Conservation (phyloP, 1,140 invertebrate species). For the Chrysoperla carnea region DNA sequence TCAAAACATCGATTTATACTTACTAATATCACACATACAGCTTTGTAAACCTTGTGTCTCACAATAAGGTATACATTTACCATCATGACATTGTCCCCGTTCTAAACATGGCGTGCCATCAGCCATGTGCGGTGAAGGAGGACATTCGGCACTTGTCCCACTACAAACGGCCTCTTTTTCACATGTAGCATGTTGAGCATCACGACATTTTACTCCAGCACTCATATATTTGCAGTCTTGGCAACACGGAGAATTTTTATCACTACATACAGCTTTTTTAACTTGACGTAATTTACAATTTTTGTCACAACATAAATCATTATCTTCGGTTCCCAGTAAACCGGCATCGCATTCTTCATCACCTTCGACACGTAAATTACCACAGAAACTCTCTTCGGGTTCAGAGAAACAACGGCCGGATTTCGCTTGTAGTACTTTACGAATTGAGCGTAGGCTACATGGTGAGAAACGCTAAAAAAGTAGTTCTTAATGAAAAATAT, state of each 20-base stretch:
- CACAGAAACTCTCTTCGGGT: conserved; percentile 87
- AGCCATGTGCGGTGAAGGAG: conserved; percentile 66
- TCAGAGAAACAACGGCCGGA: conserved; percentile 83
- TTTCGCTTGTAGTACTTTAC: conserved; percentile 83
- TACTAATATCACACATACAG: conserved; percentile 89
- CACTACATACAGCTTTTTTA: conserved; percentile 69
- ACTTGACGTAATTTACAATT: conserved; percentile 70
- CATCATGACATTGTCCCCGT: conserved; percentile 66
- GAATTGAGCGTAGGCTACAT: conserved; percentile 80
- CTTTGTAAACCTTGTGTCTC: conserved; percentile 81
- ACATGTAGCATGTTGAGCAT: conserved; percentile 75
- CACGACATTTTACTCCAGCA: conserved; percentile 62
- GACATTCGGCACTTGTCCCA: conserved; percentile 50
- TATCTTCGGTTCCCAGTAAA: conserved; percentile 78
- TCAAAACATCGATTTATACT: conserved; percentile 13
- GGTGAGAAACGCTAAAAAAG: conserved; percentile 72
- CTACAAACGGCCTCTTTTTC: conserved; percentile 72
- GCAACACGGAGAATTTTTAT: conserved; percentile 90
- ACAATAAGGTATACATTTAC: conserved; percentile 82
- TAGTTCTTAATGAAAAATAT: not conserved
- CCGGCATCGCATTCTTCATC: conserved; percentile 91
- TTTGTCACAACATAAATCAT: conserved; percentile 82
- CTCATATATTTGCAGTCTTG: conserved; percentile 73
- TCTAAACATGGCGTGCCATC: conserved; percentile 77
- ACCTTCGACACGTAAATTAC: conserved; percentile 81